Evolutionary conservation across 2,113 vertebrate species (phyloP).

Genomic region (Pandion haliaetus): DNA sequence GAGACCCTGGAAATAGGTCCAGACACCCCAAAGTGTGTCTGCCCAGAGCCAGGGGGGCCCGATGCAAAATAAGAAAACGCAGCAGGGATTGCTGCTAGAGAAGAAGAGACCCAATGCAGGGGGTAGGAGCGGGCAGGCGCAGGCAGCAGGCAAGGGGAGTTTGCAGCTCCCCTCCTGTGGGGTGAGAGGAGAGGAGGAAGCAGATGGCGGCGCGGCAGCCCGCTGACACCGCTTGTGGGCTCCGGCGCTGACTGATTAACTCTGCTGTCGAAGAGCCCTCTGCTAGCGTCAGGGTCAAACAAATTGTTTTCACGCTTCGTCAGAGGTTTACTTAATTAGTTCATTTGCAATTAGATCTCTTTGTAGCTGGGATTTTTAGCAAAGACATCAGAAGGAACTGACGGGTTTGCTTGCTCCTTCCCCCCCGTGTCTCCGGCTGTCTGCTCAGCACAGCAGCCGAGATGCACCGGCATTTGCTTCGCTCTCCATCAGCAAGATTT

Average conservation of each 20-base stretch:
- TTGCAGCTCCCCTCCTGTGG: background rate
- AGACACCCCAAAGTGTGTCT: background rate
- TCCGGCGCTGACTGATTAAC: constrained; percentile 84
- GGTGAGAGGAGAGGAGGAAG: constrained; percentile 28
- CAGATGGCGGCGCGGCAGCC: constrained; percentile 72
- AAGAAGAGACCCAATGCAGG: background rate
- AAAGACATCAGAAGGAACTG: constrained; percentile 85
- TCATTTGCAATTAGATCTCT: constrained; percentile 88
- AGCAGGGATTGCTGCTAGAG: background rate
- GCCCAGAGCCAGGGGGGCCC: background rate
- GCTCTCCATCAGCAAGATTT: accelerated
- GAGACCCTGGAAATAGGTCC: background rate
- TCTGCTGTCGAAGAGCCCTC: constrained; percentile 75
- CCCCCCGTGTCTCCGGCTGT: background rate
- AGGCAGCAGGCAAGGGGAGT: background rate
- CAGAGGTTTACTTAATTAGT: constrained; percentile 89
- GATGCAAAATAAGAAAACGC: background rate
- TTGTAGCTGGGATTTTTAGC: constrained; percentile 83
- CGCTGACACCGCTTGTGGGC: constrained; percentile 74
- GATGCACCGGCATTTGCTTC: background rate
- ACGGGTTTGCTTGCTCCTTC: constrained; percentile 42
- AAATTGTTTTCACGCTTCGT: constrained; percentile 89
- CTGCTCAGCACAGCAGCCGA: background rate
- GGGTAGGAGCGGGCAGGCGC: background rate
- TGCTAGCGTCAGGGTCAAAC: constrained; percentile 83